phyloP scores from a whole-genome alignment of 2,113 vertebrate species.

The Leucopsar rothschildi region DNA sequence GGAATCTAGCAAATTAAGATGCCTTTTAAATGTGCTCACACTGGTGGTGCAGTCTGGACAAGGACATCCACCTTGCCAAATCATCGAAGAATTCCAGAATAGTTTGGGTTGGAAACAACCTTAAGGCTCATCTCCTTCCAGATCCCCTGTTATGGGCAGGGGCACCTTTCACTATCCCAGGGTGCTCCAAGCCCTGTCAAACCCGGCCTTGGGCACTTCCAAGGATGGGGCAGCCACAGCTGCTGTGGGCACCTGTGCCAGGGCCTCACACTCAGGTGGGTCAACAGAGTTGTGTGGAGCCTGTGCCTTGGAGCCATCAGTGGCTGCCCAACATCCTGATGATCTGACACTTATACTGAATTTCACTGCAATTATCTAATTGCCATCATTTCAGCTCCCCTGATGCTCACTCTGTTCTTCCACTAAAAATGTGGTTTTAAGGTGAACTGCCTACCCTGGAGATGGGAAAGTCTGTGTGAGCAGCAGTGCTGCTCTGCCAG shows the following conservation, averaged over 20 bases:
- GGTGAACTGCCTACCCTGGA: neutral
- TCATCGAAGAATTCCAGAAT: neutral
- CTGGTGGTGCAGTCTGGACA: neutral
- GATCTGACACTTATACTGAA: neutral
- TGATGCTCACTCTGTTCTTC: neutral
- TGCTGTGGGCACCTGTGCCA: neutral
- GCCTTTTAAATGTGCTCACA: neutral
- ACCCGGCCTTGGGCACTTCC: neutral
- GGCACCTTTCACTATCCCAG: neutral
- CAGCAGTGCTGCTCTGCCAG: neutral
- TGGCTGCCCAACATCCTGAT: neutral
- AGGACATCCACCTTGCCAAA: neutral
- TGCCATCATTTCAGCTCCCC: neutral
- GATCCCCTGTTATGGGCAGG: neutral
- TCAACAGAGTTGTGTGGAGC: neutral
- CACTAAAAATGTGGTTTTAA: neutral
- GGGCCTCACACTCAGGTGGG: neutral
- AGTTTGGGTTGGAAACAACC: neutral
- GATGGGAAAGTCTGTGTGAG: fast-evolving
- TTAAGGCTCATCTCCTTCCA: neutral
- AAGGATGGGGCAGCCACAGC: neutral
- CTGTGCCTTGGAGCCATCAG: neutral
- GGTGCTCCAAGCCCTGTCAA: neutral
- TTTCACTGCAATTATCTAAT: fast-evolving
- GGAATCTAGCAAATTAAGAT: neutral